A percentile compares a stretch with the other conserved stretches of the same genome.
Evolutionary conservation across 2,888 invertebrate species (phyloP).

Genomic region (Acleris laterana): DNA sequence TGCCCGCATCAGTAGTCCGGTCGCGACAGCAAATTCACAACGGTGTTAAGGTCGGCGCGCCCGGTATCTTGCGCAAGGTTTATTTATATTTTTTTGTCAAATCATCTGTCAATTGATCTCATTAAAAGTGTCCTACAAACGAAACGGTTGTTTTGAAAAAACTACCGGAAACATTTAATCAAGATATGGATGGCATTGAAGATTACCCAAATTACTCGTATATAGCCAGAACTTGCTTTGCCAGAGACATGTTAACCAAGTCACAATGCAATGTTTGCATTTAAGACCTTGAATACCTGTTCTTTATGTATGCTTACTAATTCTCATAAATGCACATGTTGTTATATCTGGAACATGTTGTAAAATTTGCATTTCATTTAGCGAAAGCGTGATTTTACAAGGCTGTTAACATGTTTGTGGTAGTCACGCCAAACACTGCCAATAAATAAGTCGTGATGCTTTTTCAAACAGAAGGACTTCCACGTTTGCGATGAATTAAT

Average conservation of each 20-base stretch:
- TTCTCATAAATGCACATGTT: conserved; percentile 25
- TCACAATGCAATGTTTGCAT: conserved; percentile 11
- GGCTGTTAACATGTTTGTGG: conserved; percentile 48
- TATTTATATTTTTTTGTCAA: conserved; percentile 49
- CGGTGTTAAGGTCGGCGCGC: conserved; percentile 69
- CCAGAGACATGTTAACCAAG: conserved; percentile 1
- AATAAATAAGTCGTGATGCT: conserved; percentile 30
- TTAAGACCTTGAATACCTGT: conserved; percentile 19
- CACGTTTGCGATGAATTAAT: background rate
- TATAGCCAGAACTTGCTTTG: conserved; percentile 5
- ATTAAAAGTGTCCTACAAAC: background rate
- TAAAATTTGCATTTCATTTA: conserved; percentile 61
- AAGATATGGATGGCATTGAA: background rate
- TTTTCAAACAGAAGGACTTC: background rate
- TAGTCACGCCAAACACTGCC: conserved; percentile 29
- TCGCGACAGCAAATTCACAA: conserved; percentile 63
- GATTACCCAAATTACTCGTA: background rate
- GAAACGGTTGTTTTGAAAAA: background rate
- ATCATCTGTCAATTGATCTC: conserved; percentile 11
- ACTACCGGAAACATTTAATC: background rate
- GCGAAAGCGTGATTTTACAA: conserved; percentile 68
- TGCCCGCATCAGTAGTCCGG: conserved; percentile 73
- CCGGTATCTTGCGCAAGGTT: conserved; percentile 57
- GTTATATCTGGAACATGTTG: conserved; percentile 30
- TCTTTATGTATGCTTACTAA: conserved; percentile 30